These are phyloP conservation scores for Cerastoderma edule DNA, from an alignment of 2,888 invertebrate genomes.

Conservation along the genomic window DNA sequence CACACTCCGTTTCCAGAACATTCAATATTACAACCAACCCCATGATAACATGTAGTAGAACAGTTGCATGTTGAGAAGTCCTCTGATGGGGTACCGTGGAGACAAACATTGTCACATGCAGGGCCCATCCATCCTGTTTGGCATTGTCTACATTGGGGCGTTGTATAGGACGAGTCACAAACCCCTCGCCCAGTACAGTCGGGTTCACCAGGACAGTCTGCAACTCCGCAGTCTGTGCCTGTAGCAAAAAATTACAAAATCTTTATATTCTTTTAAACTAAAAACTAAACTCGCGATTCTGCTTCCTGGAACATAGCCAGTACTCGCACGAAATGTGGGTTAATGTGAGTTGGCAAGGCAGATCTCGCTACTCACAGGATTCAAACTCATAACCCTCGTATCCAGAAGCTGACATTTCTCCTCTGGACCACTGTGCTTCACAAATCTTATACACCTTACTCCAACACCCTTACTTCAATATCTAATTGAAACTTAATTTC, in stretches of 20 bases:
- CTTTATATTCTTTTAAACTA: background rate
- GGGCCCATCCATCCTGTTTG: conserved; percentile 69
- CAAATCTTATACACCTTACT: too few species aligned
- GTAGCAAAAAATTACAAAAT: background rate
- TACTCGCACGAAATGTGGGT: too few species aligned
- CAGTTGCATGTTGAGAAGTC: conserved; percentile 65
- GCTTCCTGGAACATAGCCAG: too few species aligned
- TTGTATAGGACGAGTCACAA: conserved; percentile 63
- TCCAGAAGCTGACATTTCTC: too few species aligned
- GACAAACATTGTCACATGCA: conserved; percentile 69
- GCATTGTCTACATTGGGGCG: conserved; percentile 71
- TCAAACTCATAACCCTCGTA: too few species aligned
- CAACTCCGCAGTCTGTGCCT: conserved; percentile 67
- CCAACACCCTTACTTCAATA: too few species aligned
- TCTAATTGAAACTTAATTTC: too few species aligned
- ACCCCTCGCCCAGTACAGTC: conserved; percentile 68
- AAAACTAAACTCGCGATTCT: background rate
- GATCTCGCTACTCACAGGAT: too few species aligned
- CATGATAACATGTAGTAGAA: conserved; percentile 71
- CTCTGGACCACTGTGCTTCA: too few species aligned
- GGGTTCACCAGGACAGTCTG: conserved; percentile 74
- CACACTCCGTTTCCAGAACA: conserved; percentile 73
- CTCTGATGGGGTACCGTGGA: conserved; percentile 59
- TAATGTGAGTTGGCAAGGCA: too few species aligned
- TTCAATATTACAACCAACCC: conserved; percentile 71